Percentiles rank a stretch among this genome's conserved stretches.
Conservation (phyloP, 2,797 vertebrate genomes). For the Oreochromis mossambicus region DNA sequence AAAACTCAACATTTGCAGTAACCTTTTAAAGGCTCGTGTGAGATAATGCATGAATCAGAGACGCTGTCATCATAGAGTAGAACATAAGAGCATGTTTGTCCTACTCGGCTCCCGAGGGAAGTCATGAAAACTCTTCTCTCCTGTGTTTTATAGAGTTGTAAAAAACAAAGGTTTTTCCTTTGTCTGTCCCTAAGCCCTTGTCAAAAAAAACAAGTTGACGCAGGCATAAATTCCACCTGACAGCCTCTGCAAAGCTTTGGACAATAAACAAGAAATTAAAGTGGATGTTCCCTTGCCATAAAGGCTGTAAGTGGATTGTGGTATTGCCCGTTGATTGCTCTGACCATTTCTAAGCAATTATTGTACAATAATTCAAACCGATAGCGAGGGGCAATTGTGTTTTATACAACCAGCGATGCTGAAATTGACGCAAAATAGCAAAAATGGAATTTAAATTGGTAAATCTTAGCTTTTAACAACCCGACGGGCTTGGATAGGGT, state of each 20-base stretch:
- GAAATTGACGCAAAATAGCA: neutral
- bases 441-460: neutral
- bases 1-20: neutral
- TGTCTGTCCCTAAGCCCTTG: conserved; percentile 42
- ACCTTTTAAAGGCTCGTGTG: neutral
- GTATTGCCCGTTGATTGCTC: conserved; percentile 43
- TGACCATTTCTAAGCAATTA: conserved; percentile 35
- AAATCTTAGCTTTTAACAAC: neutral
- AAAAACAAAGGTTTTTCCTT: conserved; percentile 28
- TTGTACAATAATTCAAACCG: conserved; percentile 35
- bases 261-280: conserved; percentile 45
- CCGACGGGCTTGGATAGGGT: neutral
- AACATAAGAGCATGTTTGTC: neutral
- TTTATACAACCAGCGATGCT: neutral
- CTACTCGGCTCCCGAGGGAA: neutral
- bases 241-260: conserved; percentile 6
- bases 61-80: neutral
- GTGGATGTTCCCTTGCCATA: conserved; percentile 17
- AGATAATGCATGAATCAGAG: neutral
- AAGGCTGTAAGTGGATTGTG: conserved; percentile 35
- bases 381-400: neutral
- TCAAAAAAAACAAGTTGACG: conserved; percentile 62
- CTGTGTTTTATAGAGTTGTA: conserved; percentile 45
- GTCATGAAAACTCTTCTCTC: neutral
- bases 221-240: conserved; percentile 51